Conservation (phyloP, 2,797 vertebrate genomes). For the Enteromius fasciolatus region DNA sequence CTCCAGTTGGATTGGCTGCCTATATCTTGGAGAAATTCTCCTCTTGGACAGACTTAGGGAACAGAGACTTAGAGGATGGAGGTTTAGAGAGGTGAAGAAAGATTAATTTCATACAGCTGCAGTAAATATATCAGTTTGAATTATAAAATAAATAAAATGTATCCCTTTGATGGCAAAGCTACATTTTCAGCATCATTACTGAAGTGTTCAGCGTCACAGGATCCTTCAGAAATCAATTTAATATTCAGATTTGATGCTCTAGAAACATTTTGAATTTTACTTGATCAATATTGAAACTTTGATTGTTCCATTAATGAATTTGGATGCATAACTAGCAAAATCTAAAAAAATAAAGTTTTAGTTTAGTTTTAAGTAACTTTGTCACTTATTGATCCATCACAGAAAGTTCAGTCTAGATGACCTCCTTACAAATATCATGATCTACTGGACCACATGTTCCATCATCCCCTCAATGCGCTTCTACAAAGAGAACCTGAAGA, state of each 20-base stretch:
- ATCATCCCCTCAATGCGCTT: conserved; percentile 89
- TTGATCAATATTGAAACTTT: not conserved
- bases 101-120: not conserved
- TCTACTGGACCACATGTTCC: conserved; percentile 88
- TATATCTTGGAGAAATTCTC: conserved; percentile 92
- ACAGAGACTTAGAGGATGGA: conserved; percentile 79
- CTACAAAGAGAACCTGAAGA: conserved; percentile 86
- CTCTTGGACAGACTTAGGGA: conserved; percentile 80
- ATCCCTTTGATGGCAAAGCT: not conserved
- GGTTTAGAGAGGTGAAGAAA: conserved; percentile 83
- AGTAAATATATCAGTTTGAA: not conserved
- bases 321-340: not conserved
- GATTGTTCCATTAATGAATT: not conserved
- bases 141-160: not conserved
- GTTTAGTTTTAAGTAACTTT: not conserved
- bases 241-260: not conserved
- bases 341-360: not conserved
- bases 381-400: conserved; percentile 23
- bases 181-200: not conserved
- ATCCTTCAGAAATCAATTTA: not conserved
- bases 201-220: not conserved
- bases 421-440: conserved; percentile 88
- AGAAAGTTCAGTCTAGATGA: conserved; percentile 88
- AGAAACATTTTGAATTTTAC: not conserved
- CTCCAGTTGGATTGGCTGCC: conserved; percentile 86